Evolutionary conservation across 2,113 vertebrate genomes (phyloP).

Genomic region (Pionites leucogaster): DNA sequence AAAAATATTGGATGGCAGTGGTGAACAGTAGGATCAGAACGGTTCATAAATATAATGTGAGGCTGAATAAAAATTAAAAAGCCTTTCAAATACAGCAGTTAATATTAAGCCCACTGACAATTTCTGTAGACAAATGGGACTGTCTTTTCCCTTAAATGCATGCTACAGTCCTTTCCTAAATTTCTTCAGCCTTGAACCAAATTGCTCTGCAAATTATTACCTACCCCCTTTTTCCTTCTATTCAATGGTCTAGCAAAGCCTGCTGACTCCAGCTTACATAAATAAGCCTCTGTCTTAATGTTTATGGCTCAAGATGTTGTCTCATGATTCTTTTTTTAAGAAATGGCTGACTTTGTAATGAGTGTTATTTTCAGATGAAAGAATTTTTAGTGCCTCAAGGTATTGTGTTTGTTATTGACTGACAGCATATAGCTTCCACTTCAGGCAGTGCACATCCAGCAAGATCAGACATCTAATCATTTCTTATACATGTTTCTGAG

Average conservation of each 20-base stretch:
- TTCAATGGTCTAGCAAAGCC: neutral
- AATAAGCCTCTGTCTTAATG: constrained; percentile 7
- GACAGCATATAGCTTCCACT: neutral
- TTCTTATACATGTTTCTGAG: neutral
- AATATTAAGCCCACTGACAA: neutral
- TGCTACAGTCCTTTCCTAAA: neutral
- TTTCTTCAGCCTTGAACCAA: neutral
- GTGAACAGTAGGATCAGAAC: neutral
- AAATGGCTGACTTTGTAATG: neutral
- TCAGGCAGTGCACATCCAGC: neutral
- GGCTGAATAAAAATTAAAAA: constrained; percentile 22
- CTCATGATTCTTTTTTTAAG: neutral
- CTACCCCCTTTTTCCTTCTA: neutral
- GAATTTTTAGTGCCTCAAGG: neutral
- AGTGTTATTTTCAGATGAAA: constrained; percentile 13
- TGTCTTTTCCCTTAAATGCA: neutral
- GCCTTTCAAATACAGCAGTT: constrained; percentile 1
- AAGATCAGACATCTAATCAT: neutral
- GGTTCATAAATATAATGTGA: neutral
- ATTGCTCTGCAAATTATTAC: neutral
- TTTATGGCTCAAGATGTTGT: neutral
- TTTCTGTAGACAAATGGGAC: neutral
- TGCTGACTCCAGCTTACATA: neutral
- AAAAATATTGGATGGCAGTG: neutral
- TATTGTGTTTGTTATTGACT: neutral